Conservation (phyloP, 35 echinoderm and acorn worm genomes). For the Diadema setosum region DNA sequence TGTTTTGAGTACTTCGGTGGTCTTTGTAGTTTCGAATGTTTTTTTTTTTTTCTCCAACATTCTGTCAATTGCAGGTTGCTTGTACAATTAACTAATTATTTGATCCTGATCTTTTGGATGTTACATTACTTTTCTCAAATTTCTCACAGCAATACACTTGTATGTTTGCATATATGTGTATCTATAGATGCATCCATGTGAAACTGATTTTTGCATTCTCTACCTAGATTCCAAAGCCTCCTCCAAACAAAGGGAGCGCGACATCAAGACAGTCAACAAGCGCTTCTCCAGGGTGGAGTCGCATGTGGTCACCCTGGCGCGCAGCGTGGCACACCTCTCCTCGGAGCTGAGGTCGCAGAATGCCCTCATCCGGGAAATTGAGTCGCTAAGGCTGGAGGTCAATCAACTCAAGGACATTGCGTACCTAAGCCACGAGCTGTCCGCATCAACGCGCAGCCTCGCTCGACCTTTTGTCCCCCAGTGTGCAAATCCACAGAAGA, state of each 20-base stretch:
- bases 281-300: constrained; percentile 85
- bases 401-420: constrained; percentile 62
- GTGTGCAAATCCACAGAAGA: constrained; percentile 74
- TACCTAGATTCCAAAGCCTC: not conserved
- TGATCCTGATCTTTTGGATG: too few relatives aligned
- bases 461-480: constrained; percentile 34
- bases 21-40: too few relatives aligned
- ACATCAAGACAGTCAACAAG: constrained; percentile 78
- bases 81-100: too few relatives aligned
- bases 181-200: too few relatives aligned
- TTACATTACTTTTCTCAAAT: too few relatives aligned
- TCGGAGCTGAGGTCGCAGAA: constrained; percentile 85
- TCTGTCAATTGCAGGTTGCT: too few relatives aligned
- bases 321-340: constrained; percentile 94
- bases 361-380: constrained; percentile 62
- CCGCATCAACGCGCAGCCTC: not conserved
- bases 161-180: too few relatives aligned
- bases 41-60: too few relatives aligned
- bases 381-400: constrained; percentile 59
- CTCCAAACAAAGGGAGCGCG: constrained; percentile 82
- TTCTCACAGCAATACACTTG: too few relatives aligned
- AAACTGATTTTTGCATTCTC: not conserved
- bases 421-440: not conserved
- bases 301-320: constrained; percentile 95
- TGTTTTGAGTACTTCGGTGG: too few relatives aligned